Evolutionary conservation across 2,888 invertebrate genomes (phyloP).

Genomic region (Diaprepes abbreviatus): DNA sequence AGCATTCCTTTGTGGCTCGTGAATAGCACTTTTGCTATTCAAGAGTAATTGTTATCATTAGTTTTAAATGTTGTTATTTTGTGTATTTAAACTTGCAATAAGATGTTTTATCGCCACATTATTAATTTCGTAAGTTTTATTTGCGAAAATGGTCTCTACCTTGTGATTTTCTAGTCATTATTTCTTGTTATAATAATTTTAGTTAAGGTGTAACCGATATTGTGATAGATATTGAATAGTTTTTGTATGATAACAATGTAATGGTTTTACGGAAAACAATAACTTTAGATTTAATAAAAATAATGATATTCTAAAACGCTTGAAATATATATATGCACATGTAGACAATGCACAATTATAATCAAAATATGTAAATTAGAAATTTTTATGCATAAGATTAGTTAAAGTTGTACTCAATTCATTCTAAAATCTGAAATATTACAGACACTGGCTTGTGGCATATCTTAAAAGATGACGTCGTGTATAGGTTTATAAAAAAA

Average conservation of each 20-base stretch:
- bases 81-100: constrained; percentile 5
- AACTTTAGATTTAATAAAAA: constrained; percentile 31
- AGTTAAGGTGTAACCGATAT: constrained; percentile 42
- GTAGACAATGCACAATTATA: constrained; percentile 57
- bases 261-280: constrained; percentile 45
- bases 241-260: constrained; percentile 52
- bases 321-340: constrained; percentile 54
- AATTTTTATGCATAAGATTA: neutral
- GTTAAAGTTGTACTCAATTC: neutral
- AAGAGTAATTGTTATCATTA: no score
- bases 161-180: constrained; percentile 35
- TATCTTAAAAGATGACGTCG: no score
- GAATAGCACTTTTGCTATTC: no score
- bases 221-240: constrained; percentile 59
- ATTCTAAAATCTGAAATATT: no score
- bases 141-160: neutral
- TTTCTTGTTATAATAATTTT: constrained; percentile 16
- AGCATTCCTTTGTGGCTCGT: no score
- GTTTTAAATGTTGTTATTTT: no score
- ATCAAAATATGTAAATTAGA: constrained; percentile 28
- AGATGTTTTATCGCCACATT: neutral
- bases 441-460: no score
- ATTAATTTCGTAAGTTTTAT: neutral
- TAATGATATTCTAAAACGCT: constrained; percentile 34
- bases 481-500: no score